These are phyloP conservation scores for Isurus oxyrinchus DNA, from an alignment of 2,113 vertebrate genomes.

Conservation along the genomic window DNA sequence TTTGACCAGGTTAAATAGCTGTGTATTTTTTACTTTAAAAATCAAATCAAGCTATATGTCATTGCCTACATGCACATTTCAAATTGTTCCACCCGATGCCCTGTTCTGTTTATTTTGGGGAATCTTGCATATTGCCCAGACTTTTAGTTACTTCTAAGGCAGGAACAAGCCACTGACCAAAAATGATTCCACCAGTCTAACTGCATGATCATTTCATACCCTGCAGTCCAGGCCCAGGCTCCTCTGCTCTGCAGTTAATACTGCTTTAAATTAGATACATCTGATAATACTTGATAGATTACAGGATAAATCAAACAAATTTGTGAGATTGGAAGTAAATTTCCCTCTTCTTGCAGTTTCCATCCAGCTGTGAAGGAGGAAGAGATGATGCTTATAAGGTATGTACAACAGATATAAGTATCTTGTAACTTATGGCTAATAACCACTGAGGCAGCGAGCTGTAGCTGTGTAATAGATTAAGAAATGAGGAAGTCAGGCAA, in stretches of 20 bases:
- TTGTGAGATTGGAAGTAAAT: background rate
- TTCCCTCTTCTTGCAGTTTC: background rate
- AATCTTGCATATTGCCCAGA: background rate
- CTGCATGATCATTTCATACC: background rate
- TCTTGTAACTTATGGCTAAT: background rate
- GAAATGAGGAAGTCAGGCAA: background rate
- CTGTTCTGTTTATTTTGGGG: background rate
- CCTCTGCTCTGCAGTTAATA: background rate
- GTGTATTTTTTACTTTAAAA: background rate
- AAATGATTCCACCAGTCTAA: background rate
- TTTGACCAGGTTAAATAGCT: background rate
- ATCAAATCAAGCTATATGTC: background rate
- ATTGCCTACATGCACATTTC: background rate
- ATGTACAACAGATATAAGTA: background rate
- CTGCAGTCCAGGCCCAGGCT: background rate
- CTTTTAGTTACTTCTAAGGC: background rate
- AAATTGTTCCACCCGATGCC: background rate
- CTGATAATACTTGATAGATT: background rate
- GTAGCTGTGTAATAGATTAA: background rate
- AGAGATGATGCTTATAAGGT: background rate
- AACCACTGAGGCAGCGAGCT: background rate
- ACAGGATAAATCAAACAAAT: background rate
- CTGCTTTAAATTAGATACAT: background rate
- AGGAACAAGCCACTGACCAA: background rate
- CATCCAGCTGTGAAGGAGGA: background rate